Conservation (phyloP, 2,797 vertebrate genomes). For the Falco columbarius region DNA sequence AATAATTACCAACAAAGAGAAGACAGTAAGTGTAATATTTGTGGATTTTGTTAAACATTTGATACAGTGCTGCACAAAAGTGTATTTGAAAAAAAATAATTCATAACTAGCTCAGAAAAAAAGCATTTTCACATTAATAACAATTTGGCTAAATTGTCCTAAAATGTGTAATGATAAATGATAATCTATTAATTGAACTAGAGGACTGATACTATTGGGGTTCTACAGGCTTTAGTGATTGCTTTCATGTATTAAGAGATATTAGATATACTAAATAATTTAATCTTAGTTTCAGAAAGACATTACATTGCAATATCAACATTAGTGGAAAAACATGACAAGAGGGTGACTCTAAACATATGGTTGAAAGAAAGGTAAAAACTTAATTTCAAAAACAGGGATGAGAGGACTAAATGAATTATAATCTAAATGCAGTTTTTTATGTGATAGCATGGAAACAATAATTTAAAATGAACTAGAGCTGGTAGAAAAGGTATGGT, state of each 20-base stretch:
- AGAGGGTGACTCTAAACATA: background rate
- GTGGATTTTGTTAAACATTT: background rate
- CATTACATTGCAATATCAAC: background rate
- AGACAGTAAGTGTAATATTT: background rate
- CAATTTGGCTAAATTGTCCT: background rate
- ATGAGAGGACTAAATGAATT: fast-evolving
- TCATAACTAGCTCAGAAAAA: background rate
- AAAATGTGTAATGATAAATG: background rate
- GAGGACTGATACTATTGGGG: background rate
- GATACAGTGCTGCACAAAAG: background rate
- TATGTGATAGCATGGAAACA: background rate
- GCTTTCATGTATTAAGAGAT: background rate
- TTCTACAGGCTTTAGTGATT: background rate
- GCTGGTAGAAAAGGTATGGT: background rate
- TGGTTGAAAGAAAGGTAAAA: background rate
- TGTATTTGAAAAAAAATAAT: background rate
- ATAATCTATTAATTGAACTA: background rate
- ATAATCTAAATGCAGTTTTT: background rate
- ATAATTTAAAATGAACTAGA: background rate
- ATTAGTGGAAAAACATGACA: background rate
- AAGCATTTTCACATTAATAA: background rate
- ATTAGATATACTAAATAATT: background rate
- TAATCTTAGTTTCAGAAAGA: background rate
- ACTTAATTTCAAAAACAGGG: background rate
- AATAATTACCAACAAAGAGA: background rate